Evolutionary conservation across 2,113 vertebrate species (phyloP), one percentile per base, ranked within the genome.

Genomic region (Apaloderma vittatum): DNA sequence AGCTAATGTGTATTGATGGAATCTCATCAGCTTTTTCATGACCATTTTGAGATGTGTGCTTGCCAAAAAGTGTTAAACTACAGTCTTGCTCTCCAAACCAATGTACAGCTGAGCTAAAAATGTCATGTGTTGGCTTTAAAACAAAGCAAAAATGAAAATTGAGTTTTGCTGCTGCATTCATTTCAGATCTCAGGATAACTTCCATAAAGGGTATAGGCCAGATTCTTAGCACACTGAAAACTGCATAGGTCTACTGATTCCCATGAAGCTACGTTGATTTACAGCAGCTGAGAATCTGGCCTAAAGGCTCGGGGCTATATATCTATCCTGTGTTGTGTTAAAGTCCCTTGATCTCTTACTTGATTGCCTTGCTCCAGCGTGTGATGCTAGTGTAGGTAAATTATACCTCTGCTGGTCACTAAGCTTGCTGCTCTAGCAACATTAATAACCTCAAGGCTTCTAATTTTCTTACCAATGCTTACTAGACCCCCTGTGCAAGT

Each of bases 391-490:
- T 12, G 8, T 95, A 97, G 89, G 96, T 95, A 97, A 98, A 97
- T 96, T 97, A 97, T 74, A 98, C 96, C 91, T 97, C 91, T 84
- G 86, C 95, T 96, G 90, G 83, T 59, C 95, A 82, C 95, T 94
- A 89, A 97, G 95, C 86, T 96, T 78, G 93, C 91, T 81, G 71
- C 81, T 94, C 96, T 94, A 93, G 92, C 85, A 96, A 95, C 71
- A 96, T 95, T 97, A 97, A 97, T 96, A 97, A 97, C 94, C 94
- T 90, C 59, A 93, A 96, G 97, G 89, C 93, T 96, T 97, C 96
- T 96, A 97, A 98, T 97, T 97, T 98, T 97, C 96, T 95, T 95
- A 95, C 95, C 93, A 80, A 89, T 93, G 97, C 95, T 95, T 97
- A 91, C 85, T 96, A 97, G 96, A 97, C 97, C 96, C 96, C 97